Conservation (phyloP, 1,140 invertebrate genomes). For the Scaptodrosophila lebanonensis region DNA sequence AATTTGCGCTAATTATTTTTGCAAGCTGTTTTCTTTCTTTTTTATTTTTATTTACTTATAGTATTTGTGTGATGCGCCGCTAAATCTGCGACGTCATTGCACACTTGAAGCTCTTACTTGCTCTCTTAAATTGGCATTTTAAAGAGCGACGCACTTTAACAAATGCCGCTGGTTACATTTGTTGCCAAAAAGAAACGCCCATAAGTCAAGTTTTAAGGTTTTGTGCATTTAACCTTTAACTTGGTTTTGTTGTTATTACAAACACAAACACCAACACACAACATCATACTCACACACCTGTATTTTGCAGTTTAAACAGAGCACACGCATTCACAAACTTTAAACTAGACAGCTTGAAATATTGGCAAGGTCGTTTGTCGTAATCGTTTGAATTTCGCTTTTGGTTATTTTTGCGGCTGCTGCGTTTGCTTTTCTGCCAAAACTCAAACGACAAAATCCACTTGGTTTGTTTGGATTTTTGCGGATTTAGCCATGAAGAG, state of each 20-base stretch:
- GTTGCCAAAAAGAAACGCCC: too few species aligned
- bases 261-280: constrained; percentile 1
- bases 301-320: too few species aligned
- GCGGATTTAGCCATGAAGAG: constrained; percentile 33
- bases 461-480: constrained; percentile 49
- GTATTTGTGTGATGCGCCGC: neutral
- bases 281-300: constrained; percentile 25
- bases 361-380: constrained; percentile 72
- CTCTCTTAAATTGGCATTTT: constrained; percentile 4
- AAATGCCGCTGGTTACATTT: too few species aligned
- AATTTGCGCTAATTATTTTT: constrained; percentile 72
- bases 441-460: constrained; percentile 40
- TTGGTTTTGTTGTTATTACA: constrained; percentile 13
- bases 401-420: constrained; percentile 36
- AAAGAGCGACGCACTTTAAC: constrained; percentile 18
- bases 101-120: too few species aligned
- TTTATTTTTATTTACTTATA: neutral
- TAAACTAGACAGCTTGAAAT: constrained; percentile 5
- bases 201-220: constrained; percentile 34
- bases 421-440: constrained; percentile 54
- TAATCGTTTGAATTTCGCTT: constrained; percentile 65
- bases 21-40: constrained; percentile 46
- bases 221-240: constrained; percentile 58
- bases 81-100: too few species aligned
- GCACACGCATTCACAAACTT: constrained; percentile 50